Base-by-base conservation (phyloP, 2,888 invertebrate species). In the Netelia melanura region DNA sequence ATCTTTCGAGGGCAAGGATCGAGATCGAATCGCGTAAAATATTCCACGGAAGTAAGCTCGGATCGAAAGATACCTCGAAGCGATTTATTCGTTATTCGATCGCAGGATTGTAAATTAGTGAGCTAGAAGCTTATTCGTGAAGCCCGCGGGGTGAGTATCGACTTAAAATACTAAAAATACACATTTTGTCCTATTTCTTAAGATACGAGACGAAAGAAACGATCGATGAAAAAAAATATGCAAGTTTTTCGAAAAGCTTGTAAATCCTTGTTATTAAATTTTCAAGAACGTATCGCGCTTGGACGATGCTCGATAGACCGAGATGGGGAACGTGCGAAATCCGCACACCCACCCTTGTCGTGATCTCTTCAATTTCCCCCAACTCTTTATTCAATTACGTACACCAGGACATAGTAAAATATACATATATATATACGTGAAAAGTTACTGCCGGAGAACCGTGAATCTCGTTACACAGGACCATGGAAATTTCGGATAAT, bases 401-500 rank as follows among this genome's bases (percentile, higher is more conserved):
- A 78, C 48, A 64, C 76, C 77, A 61, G 21, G 30, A 21, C 64
- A 64, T 71, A 48, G 14, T 10, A 14, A 48, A 44, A 21, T 54
- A 56, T 61, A 44, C 10, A 65, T 44, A 65, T 58, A 67, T 58
- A 58, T 43, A 17, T 25, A 62, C 44, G n/a, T 44, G 48, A 56
- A 79, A 54, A 38, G 54, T 62, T 56, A 67, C 61, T 67, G 62
- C 68, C 58, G 77, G 77, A 81, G 77, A 81, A 77, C 48, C 81
- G 61, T 74, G 72, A 81, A 84, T 84, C 77, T 72, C 68, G 77
- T 77, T 84, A 81, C 77, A 54, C 43, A 64, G 58, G 72, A 81
- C 72, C 84, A 74, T 77, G 84, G 81, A 84, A 81, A 84, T 84
- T 81, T 78, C 71, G 70, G 76, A 81, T 84, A 81, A 84, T 84